Evolutionary conservation across 2,113 vertebrate species (phyloP), one percentile per base, ranked within the genome.

Genomic region (Perccottus glenii): DNA sequence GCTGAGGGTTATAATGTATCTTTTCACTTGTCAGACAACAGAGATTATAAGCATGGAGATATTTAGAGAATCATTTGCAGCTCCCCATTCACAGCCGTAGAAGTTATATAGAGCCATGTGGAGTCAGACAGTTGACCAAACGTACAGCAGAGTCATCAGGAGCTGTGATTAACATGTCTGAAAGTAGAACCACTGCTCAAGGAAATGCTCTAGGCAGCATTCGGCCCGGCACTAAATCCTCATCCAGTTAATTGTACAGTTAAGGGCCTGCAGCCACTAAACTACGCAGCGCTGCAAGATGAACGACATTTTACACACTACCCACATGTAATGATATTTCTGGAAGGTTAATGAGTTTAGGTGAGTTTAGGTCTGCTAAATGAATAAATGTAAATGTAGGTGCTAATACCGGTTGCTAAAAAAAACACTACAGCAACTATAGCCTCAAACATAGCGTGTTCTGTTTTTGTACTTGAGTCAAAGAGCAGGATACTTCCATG

Each of bases 161-260:
- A 86, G 78, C 78, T 67, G 78, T 81, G 82, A 90, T 90, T 90
- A 88, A 87, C 82, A 83, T 87, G 89, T 85, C 84, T 88, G 85
- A 82, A 84, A 83, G 78, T 78, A 87, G 72, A 89, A 83, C 74
- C 59, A 55, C 78, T 56, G 73, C 77, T 73, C 12, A 60, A 86
- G 71, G 75, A 85, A 86, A 75, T 87, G 89, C 89, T 88, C 80
- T 83, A 59, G 14, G 78, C 76, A 90, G 90, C 85, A 82, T 62
- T 87, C 15, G 64, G 64, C 63, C 69, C 67, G 65, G 78, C 85
- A 89, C 89, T 87, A 87, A 90, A 86, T 86, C 73, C 84, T 82
- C 76, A 77, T 71, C 77, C 77, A 76, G 70, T 90, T 89, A 88
- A 91, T 92, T 92, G 88, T 85, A 86, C 55, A 78, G 78, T 77